These are phyloP conservation scores for Microcaecilia unicolor DNA, from an alignment of 2,797 vertebrate species.

Conservation along the genomic window DNA sequence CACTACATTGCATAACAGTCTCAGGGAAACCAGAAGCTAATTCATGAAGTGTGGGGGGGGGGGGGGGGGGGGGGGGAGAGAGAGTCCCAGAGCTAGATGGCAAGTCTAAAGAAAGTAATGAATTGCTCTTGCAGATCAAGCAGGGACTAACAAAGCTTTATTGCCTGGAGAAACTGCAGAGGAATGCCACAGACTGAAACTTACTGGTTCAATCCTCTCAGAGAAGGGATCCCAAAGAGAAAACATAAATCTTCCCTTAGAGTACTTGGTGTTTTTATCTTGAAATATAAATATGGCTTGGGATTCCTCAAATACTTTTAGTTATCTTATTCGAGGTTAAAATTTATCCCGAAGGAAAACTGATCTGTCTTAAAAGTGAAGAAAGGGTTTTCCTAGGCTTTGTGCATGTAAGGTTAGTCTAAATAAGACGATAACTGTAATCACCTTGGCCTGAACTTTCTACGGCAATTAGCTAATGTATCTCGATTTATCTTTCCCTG, in stretches of 20 bases:
- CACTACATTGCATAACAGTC: too few relatives aligned
- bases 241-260: slow-evolving; percentile 18
- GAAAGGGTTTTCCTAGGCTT: slow-evolving; percentile 19
- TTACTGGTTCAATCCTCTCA: too few relatives aligned
- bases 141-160: too few relatives aligned
- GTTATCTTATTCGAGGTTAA: slow-evolving; percentile 23
- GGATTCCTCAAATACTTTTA: slow-evolving; percentile 30
- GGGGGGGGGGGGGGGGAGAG: too few relatives aligned
- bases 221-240: too few relatives aligned
- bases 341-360: slow-evolving; percentile 29
- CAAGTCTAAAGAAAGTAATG: too few relatives aligned
- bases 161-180: too few relatives aligned
- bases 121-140: too few relatives aligned
- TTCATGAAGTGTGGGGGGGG: too few relatives aligned
- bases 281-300: slow-evolving; percentile 22
- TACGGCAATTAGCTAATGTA: slow-evolving; percentile 69
- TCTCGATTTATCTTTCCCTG: slow-evolving; percentile 73
- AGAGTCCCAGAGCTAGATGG: too few relatives aligned
- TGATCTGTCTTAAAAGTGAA: slow-evolving; percentile 35
- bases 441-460: slow-evolving; percentile 67
- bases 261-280: slow-evolving; percentile 14
- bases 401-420: slow-evolving; percentile 17
- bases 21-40: too few relatives aligned
- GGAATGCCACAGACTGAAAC: too few relatives aligned
- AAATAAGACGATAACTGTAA: slow-evolving; percentile 48